These are phyloP conservation scores for Hydrocynus forskahlii DNA, from an alignment of 2,797 vertebrate species.

Conservation along the genomic window DNA sequence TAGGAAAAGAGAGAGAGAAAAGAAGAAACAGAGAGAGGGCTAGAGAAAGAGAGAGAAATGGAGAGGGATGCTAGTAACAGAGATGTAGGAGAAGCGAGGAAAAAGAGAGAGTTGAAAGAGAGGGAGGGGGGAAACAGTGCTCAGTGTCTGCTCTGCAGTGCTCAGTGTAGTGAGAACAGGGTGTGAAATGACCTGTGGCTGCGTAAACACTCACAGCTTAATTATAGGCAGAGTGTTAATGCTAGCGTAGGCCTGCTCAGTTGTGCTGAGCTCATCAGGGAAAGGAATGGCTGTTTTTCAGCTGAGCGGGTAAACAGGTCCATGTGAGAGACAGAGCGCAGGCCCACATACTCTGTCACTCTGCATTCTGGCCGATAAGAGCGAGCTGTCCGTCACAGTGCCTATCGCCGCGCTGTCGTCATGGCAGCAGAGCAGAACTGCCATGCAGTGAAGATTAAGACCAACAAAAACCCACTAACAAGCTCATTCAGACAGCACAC, in stretches of 20 bases:
- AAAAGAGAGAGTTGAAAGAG: neutral
- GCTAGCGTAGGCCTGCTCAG: conserved; percentile 14
- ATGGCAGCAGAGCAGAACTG: conserved; percentile 54
- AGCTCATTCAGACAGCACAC: conserved; percentile 12
- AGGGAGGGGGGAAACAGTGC: neutral
- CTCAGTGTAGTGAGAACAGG: conserved; percentile 38
- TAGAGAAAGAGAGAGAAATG: neutral
- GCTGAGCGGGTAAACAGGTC: conserved; percentile 30
- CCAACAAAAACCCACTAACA: neutral
- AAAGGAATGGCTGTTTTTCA: conserved; percentile 14
- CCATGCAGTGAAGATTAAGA: conserved; percentile 22
- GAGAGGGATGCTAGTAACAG: neutral
- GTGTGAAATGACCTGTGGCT: conserved; percentile 52
- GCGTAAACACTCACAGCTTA: conserved; percentile 44
- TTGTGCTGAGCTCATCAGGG: conserved; percentile 3
- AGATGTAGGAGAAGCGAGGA: neutral
- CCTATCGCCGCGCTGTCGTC: conserved; percentile 36
- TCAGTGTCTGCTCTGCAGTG: conserved; percentile 9
- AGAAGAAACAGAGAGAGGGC: neutral
- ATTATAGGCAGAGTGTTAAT: conserved; percentile 50
- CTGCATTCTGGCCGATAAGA: conserved; percentile 56
- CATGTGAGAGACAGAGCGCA: conserved; percentile 23
- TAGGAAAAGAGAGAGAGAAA: neutral
- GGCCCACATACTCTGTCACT: conserved; percentile 40
- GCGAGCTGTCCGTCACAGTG: conserved; percentile 38